Evolutionary conservation across 1,140 invertebrate species (phyloP), one percentile per base, ranked within the genome.

Genomic region (Trissolcus basalis): DNA sequence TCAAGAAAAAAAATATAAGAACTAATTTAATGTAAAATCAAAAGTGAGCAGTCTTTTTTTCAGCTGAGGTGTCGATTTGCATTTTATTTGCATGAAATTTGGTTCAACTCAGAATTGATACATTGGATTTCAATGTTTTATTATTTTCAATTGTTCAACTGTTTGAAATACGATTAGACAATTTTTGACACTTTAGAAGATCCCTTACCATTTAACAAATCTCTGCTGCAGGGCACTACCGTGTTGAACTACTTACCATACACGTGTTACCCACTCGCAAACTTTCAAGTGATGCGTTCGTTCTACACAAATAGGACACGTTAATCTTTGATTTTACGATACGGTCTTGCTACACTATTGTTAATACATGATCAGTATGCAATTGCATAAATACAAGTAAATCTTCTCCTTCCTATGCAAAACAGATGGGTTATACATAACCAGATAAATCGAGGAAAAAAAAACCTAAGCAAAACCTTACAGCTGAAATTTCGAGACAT

Each of bases 261-360:
- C 54, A 51, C 54, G 54, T 68, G 54, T 56, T 68, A 51, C 54
- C 58, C 35, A n/a, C 41, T 68, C 4, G 41, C 51, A 43, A 67
- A 67, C 44, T 67, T 67, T 67, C 55, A 67, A 67, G 53, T 67
- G 51, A 65, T 53, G 45, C 51, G 12, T 39, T 50, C 63, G 15
- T 43, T 10, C n/a, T 65, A 11, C 49, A 67, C 64, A 67, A 58
- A 45, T 47, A 51, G 64, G 39, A 67, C 47, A 58, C 54, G 47
- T 67, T 51, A 67, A 67, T 67, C 47, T 67, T 67, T 67, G 54
- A 67, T 67, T 51, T 67, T 47, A 51, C 27, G 53, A 67, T 67
- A 43, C 64, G 32, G 45, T 51, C 48, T 44, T 51, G 27, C 47
- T 50, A 51, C 47, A 44, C 54, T 64, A 55, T 67, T 67, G 48